Evolutionary conservation across 2,888 invertebrate species (phyloP).

Genomic region (Crocallis elinguaria): DNA sequence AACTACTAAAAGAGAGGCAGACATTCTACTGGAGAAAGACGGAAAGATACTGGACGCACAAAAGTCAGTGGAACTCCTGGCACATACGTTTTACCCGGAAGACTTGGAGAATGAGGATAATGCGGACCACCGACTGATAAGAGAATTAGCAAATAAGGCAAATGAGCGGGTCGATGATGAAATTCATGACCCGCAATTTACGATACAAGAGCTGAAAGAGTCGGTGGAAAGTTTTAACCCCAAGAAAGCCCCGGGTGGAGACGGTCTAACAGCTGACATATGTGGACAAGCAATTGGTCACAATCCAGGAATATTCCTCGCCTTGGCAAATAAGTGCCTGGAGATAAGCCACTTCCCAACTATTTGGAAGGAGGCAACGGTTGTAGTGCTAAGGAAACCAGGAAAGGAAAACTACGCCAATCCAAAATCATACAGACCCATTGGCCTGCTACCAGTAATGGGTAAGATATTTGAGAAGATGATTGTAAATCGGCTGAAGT

Average conservation of each 20-base stretch:
- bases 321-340: not conserved
- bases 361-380: not conserved
- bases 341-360: not conserved
- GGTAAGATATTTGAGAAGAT: not conserved
- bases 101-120: not conserved
- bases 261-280: not conserved
- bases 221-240: not conserved
- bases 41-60: not conserved
- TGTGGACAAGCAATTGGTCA: not conserved
- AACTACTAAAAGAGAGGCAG: slow-evolving; percentile 1
- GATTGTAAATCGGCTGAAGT: not conserved
- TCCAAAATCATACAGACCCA: too few relatives aligned
- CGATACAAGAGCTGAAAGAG: slow-evolving; percentile 11
- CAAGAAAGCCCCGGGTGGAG: not conserved
- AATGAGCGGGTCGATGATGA: not conserved
- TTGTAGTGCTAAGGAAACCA: not conserved
- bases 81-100: slow-evolving; percentile 7
- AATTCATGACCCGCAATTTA: slow-evolving; percentile 24
- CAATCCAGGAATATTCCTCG: not conserved
- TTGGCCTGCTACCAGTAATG: not conserved
- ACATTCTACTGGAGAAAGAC: not conserved
- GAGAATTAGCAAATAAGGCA: not conserved
- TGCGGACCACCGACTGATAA: not conserved
- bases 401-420: too few relatives aligned
- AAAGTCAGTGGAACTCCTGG: not conserved